Percentiles rank a stretch among this genome's conserved stretches.
phyloP scores from a whole-genome alignment of 1,140 invertebrate genomes.

The Drosophila nebulosa region DNA sequence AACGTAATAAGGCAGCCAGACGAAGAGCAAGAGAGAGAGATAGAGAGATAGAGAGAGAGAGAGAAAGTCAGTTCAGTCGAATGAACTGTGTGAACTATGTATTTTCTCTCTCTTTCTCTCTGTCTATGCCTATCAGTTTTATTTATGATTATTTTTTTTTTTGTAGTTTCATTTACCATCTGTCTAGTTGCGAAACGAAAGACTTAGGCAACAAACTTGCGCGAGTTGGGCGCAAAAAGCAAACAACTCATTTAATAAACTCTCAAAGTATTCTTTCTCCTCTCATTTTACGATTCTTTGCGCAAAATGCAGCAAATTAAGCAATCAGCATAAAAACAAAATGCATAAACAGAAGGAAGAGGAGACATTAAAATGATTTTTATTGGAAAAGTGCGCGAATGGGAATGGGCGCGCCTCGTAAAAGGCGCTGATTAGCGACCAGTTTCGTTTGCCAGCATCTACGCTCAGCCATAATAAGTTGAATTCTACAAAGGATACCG shows the following conservation, averaged over 20 bases:
- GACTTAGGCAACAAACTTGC: conserved; percentile 79
- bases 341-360: neutral
- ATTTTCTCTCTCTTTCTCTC: neutral
- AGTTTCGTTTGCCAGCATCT: neutral
- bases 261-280: conserved; percentile 6
- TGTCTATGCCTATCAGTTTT: neutral
- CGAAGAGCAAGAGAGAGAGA: neutral
- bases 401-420: conserved; percentile 66
- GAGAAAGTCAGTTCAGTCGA: neutral
- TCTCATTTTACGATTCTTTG: conserved; percentile 52
- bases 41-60: neutral
- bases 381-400: conserved; percentile 74
- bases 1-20: conserved; percentile 68
- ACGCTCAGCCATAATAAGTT: neutral
- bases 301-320: conserved; percentile 77
- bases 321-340: conserved; percentile 75
- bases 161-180: neutral
- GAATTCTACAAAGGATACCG: neutral
- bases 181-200: conserved; percentile 46
- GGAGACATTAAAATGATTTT: conserved; percentile 59
- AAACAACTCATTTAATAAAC: conserved; percentile 58
- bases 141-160: neutral
- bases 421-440: conserved; percentile 66
- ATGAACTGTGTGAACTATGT: neutral
- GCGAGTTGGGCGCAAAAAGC: conserved; percentile 33